A percentile compares a stretch with the other conserved stretches of the same genome.
These are phyloP conservation scores for Aratinga solstitialis DNA, from an alignment of 2,797 vertebrate species.

Conservation along the genomic window DNA sequence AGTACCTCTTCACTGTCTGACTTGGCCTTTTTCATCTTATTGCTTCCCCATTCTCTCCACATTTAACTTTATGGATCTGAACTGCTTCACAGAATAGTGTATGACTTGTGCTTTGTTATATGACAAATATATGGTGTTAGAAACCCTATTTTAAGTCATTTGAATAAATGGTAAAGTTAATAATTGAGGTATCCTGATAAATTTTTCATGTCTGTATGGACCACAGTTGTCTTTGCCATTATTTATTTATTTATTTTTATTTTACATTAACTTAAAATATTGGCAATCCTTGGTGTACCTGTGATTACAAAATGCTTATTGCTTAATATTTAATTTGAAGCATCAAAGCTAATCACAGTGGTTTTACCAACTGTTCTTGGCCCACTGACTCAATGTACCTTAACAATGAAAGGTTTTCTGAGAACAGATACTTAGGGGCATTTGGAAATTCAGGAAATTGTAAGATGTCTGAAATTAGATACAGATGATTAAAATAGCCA, in stretches of 20 bases:
- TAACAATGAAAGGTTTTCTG: background rate
- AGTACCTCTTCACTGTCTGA: background rate
- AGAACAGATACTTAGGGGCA: background rate
- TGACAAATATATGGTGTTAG: background rate
- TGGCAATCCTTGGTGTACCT: background rate
- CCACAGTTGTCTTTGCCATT: background rate
- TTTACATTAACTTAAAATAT: background rate
- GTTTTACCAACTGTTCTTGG: background rate
- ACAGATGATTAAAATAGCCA: background rate
- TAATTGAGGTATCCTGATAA: background rate
- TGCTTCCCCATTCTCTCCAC: background rate
- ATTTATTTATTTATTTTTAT: background rate
- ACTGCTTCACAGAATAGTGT: background rate
- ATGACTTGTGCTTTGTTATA: background rate
- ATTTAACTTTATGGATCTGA: background rate
- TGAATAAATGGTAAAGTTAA: background rate
- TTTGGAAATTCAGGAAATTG: background rate
- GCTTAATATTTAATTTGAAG: background rate
- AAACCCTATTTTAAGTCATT: background rate
- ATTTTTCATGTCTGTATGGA: background rate
- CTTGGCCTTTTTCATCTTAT: background rate
- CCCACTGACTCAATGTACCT: background rate
- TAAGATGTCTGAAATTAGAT: background rate
- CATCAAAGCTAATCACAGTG: background rate
- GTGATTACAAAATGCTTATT: background rate